Conservation (phyloP, 2,113 vertebrate species). For the Urocynchramus pylzowi region DNA sequence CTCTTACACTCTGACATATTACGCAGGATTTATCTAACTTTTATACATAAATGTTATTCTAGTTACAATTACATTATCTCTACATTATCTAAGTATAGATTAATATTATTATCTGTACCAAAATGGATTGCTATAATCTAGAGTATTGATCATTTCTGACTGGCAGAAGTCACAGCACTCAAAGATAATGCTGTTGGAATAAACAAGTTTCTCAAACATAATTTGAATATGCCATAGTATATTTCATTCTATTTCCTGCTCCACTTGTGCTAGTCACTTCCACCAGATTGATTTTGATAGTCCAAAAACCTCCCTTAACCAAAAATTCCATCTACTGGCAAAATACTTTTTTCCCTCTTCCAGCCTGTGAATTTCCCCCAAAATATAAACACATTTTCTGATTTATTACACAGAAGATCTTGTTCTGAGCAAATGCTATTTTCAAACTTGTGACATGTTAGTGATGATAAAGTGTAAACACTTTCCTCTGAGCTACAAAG, state of each 20-base stretch:
- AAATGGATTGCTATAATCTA: not conserved
- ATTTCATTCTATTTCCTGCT: not conserved
- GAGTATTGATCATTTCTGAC: not conserved
- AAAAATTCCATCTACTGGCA: not conserved
- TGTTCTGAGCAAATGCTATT: not conserved
- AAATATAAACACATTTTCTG: not conserved
- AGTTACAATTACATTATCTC: not conserved
- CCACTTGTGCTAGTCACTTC: not conserved
- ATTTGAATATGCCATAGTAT: not conserved
- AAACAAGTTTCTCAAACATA: not conserved
- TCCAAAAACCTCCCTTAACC: not conserved
- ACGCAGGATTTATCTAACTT: not conserved
- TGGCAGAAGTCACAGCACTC: not conserved
- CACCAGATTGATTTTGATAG: not conserved
- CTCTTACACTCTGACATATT: not conserved
- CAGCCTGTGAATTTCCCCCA: not conserved
- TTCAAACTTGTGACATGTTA: not conserved
- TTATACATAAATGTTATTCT: not conserved
- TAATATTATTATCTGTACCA: not conserved
- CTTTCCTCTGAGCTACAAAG: not conserved
- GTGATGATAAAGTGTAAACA: constrained; percentile 3
- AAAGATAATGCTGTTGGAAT: not conserved
- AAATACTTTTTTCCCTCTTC: not conserved
- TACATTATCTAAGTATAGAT: not conserved
- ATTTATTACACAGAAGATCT: not conserved